These are phyloP conservation scores for Shinisaurus crocodilurus DNA, from an alignment of 2,113 vertebrate species.

Conservation along the genomic window DNA sequence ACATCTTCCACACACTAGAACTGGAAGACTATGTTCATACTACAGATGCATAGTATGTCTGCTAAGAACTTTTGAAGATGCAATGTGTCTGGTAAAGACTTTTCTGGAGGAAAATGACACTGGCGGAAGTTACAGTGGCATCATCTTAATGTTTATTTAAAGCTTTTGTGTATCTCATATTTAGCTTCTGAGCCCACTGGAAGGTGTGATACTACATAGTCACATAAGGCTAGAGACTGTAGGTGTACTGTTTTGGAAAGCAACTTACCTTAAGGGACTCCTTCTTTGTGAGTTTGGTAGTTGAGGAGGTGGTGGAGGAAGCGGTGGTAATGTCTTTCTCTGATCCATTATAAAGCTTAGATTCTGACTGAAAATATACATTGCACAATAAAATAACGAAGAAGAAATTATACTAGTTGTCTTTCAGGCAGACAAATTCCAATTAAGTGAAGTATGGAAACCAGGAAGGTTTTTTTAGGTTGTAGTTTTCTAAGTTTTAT, in stretches of 20 bases:
- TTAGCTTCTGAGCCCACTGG: not conserved
- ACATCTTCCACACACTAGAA: not conserved
- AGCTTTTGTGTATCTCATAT: not conserved
- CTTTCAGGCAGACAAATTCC: not conserved
- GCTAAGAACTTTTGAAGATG: not conserved
- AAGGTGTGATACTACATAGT: not conserved
- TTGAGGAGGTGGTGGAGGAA: slow-evolving; percentile 74
- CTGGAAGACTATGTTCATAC: not conserved
- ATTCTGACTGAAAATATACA: slow-evolving; percentile 89
- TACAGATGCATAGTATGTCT: not conserved
- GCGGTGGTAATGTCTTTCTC: slow-evolving; percentile 87
- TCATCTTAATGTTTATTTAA: not conserved
- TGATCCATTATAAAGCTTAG: slow-evolving; percentile 98
- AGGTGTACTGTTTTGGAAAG: slow-evolving; percentile 34
- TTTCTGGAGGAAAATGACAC: not conserved
- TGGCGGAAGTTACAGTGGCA: not conserved
- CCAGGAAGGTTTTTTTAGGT: not conserved
- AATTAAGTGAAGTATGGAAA: not conserved
- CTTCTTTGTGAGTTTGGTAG: slow-evolving; percentile 98
- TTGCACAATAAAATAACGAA: slow-evolving; percentile 34
- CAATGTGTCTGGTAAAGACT: not conserved
- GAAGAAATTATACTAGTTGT: not conserved
- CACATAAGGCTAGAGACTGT: not conserved
- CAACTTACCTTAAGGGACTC: slow-evolving; percentile 95
- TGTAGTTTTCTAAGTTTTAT: not conserved